phyloP scores from a whole-genome alignment of 1,140 invertebrate species.

The Brachionus sp. region DNA sequence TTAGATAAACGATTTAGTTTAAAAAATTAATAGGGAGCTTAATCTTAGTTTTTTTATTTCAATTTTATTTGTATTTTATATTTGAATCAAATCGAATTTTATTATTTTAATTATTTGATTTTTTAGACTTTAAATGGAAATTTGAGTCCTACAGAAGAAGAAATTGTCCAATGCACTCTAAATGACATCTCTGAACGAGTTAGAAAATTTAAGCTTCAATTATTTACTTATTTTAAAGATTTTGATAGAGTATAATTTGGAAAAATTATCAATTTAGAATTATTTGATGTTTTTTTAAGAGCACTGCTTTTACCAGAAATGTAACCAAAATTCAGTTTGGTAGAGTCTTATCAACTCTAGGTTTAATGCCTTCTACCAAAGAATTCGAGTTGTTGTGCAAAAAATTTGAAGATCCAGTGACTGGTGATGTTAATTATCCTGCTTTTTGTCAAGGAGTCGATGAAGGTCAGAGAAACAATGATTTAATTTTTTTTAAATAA shows the following conservation, averaged over 20 bases:
- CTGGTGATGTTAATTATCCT: constrained; percentile 59
- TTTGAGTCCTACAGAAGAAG: constrained; percentile 52
- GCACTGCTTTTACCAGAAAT: constrained; percentile 56
- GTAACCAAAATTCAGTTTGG: constrained; percentile 58
- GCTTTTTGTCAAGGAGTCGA: constrained; percentile 59
- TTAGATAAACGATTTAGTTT: too few species aligned
- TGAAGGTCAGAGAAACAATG: constrained; percentile 49
- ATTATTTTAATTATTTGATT: background rate
- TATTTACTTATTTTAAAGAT: constrained; percentile 60
- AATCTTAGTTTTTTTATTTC: too few species aligned
- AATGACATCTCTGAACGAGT: constrained; percentile 53
- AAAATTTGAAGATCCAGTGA: constrained; percentile 57
- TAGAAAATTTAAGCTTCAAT: constrained; percentile 52
- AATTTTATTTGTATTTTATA: too few species aligned
- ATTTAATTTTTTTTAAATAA: background rate
- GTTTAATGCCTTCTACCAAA: constrained; percentile 53
- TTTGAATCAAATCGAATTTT: too few species aligned
- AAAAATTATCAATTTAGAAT: background rate
- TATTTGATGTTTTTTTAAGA: constrained; percentile 50
- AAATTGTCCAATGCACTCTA: constrained; percentile 50
- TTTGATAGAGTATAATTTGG: constrained; percentile 55
- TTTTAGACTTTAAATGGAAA: constrained; percentile 44
- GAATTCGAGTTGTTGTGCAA: constrained; percentile 54
- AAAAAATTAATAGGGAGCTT: too few species aligned
- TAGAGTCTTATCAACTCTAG: constrained; percentile 57